A percentile compares a stretch with the other conserved stretches of the same genome.
Conservation (phyloP, 2,113 vertebrate genomes). For the Phalacrocorax pelagicus region DNA sequence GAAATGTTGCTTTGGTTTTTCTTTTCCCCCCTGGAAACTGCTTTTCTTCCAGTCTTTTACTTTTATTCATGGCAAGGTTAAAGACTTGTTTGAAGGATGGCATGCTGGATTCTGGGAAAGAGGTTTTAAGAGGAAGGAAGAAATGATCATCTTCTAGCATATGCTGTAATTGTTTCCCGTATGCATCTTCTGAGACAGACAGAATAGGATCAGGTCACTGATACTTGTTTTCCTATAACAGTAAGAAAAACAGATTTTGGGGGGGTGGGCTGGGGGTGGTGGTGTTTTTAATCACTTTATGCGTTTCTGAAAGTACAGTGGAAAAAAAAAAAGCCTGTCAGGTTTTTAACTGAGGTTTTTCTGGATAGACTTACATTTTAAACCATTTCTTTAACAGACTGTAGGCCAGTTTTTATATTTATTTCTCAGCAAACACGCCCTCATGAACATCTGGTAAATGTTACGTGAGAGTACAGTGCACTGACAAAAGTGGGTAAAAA, state of each 20-base stretch:
- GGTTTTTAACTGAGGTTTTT: neutral
- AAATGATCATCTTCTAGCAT: neutral
- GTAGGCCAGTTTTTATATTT: neutral
- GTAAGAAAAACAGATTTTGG: neutral
- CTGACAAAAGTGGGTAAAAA: neutral
- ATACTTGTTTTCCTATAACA: neutral
- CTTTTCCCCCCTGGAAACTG: neutral
- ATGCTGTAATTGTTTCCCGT: neutral
- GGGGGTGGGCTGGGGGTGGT: neutral
- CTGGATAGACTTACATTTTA: neutral
- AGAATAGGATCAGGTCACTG: neutral
- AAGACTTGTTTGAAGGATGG: neutral
- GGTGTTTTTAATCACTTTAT: neutral
- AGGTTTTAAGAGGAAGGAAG: neutral
- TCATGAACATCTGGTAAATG: neutral
- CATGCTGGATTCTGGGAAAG: neutral
- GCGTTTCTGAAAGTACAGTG: neutral
- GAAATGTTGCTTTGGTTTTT: neutral
- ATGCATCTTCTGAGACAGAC: neutral
- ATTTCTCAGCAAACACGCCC: neutral
- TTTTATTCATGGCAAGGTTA: neutral
- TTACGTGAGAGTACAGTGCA: neutral
- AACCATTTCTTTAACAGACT: neutral
- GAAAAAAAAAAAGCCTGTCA: neutral
- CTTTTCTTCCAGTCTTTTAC: neutral